Evolutionary conservation across 2,113 vertebrate species (phyloP), one percentile per base, ranked within the genome.

Genomic region (Tichodroma muraria): DNA sequence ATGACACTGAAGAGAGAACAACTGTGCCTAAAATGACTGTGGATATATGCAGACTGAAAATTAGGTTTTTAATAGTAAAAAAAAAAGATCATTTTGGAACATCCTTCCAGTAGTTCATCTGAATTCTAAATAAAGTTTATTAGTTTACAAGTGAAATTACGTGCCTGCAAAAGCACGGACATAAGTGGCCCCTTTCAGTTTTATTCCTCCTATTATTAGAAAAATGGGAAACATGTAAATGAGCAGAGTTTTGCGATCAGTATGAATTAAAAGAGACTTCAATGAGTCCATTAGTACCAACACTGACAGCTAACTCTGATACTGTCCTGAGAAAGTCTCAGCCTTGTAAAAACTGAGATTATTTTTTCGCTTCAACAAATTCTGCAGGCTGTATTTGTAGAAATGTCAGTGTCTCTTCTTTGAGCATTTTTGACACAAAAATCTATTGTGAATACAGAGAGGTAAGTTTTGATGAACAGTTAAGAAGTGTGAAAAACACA

Each of bases 391-490:
- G 7, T 22, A 81, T 10, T 31, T 47, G 30, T 47, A 66, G 44
- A 81, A 81, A 81, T 8, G n/a, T 13, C 9, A 60, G 27, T 2
- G 2, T 47, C 28, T 79, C 28, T 37, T 70, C 80, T 52, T n/a
- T n/a, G n/a, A n/a, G 9, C 4, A 28, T 52, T 84, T 66, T 49
- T 63, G 65, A 42, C 18, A 30, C 13, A 68, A 35, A 47, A 73
- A 27, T 44, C 17, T 50, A 1, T 3, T 24, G 14, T 21, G 14
- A 90, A 57, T 10, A 72, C 0, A 8, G 59, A 50, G 6, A 50
- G 23, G 13, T 1, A 1, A 38, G 21, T 35, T 80, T 49, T 69
- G 37, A 88, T 1, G 3, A 77, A 56, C 0, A 5, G 4, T 21
- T 50, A 63, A 42, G 4, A 75, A 64, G 9, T 5, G 6, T 9